Base-by-base conservation (phyloP, 2,888 invertebrate species). In the Gnatocerus cornutus region DNA sequence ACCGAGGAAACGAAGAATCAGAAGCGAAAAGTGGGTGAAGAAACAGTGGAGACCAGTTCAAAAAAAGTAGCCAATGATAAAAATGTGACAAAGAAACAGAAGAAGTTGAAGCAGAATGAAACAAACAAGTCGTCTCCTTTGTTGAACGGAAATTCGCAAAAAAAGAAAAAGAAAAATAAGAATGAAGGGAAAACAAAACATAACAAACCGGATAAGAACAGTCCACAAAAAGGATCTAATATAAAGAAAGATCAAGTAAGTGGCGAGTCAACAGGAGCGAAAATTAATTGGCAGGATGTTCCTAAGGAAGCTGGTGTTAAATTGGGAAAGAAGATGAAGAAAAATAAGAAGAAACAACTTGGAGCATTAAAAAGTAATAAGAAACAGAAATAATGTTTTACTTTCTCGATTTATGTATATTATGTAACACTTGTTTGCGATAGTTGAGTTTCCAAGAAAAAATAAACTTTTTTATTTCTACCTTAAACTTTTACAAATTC, bases 401-500 rank as follows among this genome's bases (percentile, higher is more conserved):
- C 10, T 30, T 30, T 30, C n/a, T 39, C 10, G n/a, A n/a, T n/a
- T n/a, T n/a, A n/a, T n/a, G n/a, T n/a, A n/a, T n/a, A n/a, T n/a
- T n/a, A n/a, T n/a, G n/a, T n/a, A n/a, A 37, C 8, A 37, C 37
- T 37, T 21, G 21, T 3, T 21, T 21, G 21, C 2, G 1, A 21
- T 21, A 21, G 21, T 21, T 21, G 4, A 21, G 21, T 21, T 21
- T 21, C 2, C 21, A 21, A 21, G 21, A 21, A 3, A 4, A 21
- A 21, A 21, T 21, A 21, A 1, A 21, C 21, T 4, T 21, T 21
- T 21, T 21, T 21, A 41, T 21, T n/a, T 21, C 39, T 39, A 29
- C 29, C 21, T 21, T 52, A 9, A 1, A 50, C 6, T 46, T 63
- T 66, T 50, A 81, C 73, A 73, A 87, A 87, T 76, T 84, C 88